Evolutionary conservation across 2,797 vertebrate species (phyloP).

Genomic region (Cirrhinus mrigala): DNA sequence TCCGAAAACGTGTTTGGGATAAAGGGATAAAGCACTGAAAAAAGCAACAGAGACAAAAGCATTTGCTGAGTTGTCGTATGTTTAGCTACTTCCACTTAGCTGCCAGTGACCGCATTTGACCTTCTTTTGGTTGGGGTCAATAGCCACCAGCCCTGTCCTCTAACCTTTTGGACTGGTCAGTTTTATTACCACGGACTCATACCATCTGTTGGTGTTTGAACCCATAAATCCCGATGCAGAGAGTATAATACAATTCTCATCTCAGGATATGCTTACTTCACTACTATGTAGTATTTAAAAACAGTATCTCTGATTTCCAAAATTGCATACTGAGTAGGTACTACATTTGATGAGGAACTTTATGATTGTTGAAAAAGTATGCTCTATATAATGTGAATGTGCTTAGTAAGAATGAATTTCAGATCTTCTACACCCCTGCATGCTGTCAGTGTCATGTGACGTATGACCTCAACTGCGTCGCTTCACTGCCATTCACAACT

Average conservation of each 20-base stretch:
- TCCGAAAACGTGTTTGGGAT: background rate
- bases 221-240: background rate
- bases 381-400: too few relatives aligned
- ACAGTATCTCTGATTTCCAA: background rate
- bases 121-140: slow-evolving; percentile 29
- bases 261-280: background rate
- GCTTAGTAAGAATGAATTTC: too few relatives aligned
- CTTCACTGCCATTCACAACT: too few relatives aligned
- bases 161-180: slow-evolving; percentile 33
- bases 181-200: slow-evolving; percentile 10
- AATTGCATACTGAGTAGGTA: too few relatives aligned
- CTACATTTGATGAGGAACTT: too few relatives aligned
- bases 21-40: slow-evolving; percentile 17
- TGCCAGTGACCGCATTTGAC: slow-evolving; percentile 16
- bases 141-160: slow-evolving; percentile 13
- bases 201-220: slow-evolving; percentile 35
- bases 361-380: too few relatives aligned
- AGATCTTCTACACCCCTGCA: too few relatives aligned
- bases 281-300: background rate
- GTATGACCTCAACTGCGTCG: too few relatives aligned
- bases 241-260: background rate
- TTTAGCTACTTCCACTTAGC: slow-evolving; percentile 20
- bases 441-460: too few relatives aligned
- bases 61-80: slow-evolving; percentile 39
- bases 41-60: slow-evolving; percentile 30